These are phyloP conservation scores for Sebastes iracundus DNA, from an alignment of 2,797 vertebrate genomes.

Conservation along the genomic window DNA sequence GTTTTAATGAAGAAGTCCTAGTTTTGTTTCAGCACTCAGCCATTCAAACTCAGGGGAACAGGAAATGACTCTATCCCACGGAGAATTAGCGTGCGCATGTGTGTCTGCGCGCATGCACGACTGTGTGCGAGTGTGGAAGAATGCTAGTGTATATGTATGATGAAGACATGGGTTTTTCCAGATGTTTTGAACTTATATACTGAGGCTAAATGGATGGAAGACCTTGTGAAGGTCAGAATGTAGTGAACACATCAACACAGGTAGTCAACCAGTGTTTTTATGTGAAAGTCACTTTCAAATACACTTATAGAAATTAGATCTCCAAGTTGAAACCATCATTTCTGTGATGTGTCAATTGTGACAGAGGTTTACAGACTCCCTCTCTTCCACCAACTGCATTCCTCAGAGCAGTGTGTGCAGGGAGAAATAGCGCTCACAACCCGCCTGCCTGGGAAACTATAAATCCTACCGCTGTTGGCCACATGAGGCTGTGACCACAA, in stretches of 20 bases:
- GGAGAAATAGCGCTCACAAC: conserved; percentile 15
- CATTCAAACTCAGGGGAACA: conserved; percentile 62
- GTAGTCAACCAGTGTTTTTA: neutral
- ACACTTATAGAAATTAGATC: neutral
- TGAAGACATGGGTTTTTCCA: conserved; percentile 63
- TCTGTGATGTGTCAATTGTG: conserved; percentile 27
- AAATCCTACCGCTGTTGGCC: conserved; percentile 45
- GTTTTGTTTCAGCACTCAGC: conserved; percentile 72
- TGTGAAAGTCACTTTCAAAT: neutral
- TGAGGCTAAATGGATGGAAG: conserved; percentile 17
- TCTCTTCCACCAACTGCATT: conserved; percentile 57
- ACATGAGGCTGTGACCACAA: conserved; percentile 13
- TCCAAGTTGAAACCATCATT: neutral
- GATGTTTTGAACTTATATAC: conserved; percentile 62
- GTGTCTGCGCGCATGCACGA: neutral
- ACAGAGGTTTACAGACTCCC: conserved; percentile 49
- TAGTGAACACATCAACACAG: neutral
- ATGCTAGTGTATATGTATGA: conserved; percentile 37
- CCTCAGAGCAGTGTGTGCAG: conserved; percentile 33
- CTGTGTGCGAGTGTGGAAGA: conserved; percentile 27
- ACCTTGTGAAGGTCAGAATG: conserved; percentile 3
- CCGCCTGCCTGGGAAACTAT: conserved; percentile 42
- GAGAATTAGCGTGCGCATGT: conserved; percentile 62
- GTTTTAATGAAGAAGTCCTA: conserved; percentile 80
- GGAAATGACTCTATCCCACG: conserved; percentile 85